Conservation (phyloP, 1,140 invertebrate genomes). For the Drosophila hydei region DNA sequence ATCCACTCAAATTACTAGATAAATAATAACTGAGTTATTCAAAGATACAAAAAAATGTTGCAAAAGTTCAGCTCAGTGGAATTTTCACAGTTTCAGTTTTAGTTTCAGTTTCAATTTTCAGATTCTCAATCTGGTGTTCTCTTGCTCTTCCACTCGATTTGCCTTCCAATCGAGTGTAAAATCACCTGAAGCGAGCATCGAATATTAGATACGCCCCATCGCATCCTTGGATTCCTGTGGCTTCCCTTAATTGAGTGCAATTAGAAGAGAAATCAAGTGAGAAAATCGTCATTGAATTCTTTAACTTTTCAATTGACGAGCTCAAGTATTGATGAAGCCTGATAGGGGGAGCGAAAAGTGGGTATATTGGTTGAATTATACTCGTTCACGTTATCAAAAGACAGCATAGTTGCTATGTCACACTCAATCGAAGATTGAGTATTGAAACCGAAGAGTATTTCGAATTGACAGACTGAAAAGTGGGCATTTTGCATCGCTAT, state of each 20-base stretch:
- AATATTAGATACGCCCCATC: conserved; percentile 21
- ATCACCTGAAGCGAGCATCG: conserved; percentile 32
- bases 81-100: neutral
- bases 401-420: too few relatives aligned
- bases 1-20: neutral
- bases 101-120: neutral
- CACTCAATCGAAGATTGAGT: too few relatives aligned
- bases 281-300: neutral
- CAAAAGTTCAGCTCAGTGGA: neutral
- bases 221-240: neutral
- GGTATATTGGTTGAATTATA: too few relatives aligned
- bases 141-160: conserved; percentile 46
- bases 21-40: conserved; percentile 25
- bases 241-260: conserved; percentile 16
- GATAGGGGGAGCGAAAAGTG: too few relatives aligned
- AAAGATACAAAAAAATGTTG: neutral
- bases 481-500: too few relatives aligned
- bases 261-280: conserved; percentile 10
- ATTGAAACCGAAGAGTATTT: too few relatives aligned
- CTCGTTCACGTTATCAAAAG: too few relatives aligned
- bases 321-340: too few relatives aligned
- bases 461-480: too few relatives aligned
- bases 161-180: conserved; percentile 28
- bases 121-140: neutral
- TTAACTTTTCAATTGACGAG: conserved; percentile 1